These are phyloP conservation scores for Pogonocherus hispidulus DNA, from an alignment of 2,888 invertebrate species.

Conservation along the genomic window DNA sequence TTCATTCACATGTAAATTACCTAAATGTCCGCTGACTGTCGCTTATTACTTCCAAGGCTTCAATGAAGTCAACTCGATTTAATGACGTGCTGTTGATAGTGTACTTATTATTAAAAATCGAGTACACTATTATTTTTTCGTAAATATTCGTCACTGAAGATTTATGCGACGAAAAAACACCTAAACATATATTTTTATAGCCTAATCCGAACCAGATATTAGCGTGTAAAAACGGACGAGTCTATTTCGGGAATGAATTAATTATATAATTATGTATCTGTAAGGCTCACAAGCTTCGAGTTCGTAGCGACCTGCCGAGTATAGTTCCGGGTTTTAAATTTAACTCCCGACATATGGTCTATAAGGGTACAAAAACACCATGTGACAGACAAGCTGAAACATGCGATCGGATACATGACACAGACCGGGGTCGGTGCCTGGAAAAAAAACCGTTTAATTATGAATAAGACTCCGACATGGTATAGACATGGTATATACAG, in stretches of 20 bases:
- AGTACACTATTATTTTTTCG: too few relatives aligned
- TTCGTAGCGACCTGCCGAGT: constrained; percentile 21
- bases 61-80: too few relatives aligned
- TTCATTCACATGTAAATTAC: too few relatives aligned
- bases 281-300: constrained; percentile 8
- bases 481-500: too few relatives aligned
- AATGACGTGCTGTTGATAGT: too few relatives aligned
- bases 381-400: constrained; percentile 39
- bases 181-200: too few relatives aligned
- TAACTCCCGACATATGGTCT: constrained; percentile 38
- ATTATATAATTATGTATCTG: constrained; percentile 22
- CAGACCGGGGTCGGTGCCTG: constrained; percentile 2
- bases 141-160: too few relatives aligned
- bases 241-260: not conserved
- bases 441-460: constrained; percentile 17
- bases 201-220: too few relatives aligned
- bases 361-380: constrained; percentile 38
- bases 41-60: too few relatives aligned
- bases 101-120: too few relatives aligned
- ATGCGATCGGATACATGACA: constrained; percentile 35
- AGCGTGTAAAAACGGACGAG: not conserved
- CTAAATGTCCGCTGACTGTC: too few relatives aligned
- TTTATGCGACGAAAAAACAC: too few relatives aligned
- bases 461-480: constrained; percentile 6
- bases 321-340: constrained; percentile 45